phyloP scores from a whole-genome alignment of 2,888 invertebrate genomes.

The Adineta ricciae region DNA sequence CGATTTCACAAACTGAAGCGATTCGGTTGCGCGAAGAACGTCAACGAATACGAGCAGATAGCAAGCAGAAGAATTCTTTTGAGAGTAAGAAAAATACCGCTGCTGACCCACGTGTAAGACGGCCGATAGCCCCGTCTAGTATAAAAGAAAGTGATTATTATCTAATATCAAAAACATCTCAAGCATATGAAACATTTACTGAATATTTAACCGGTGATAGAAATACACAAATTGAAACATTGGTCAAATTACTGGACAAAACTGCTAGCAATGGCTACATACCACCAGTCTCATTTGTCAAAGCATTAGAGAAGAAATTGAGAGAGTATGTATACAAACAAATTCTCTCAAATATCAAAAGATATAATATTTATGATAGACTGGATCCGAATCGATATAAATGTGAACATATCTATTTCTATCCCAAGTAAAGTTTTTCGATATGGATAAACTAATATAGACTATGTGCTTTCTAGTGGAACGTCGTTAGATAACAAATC shows the following conservation, averaged over 20 bases:
- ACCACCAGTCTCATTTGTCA: not conserved
- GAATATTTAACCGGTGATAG: not conserved
- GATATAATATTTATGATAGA: not conserved
- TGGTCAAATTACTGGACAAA: not conserved
- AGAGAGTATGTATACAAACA: not conserved
- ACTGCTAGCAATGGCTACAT: not conserved
- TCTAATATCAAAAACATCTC: not conserved
- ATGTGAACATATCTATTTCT: not conserved
- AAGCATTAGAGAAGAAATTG: not conserved
- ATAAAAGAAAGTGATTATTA: slow-evolving; percentile 1
- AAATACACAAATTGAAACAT: not conserved
- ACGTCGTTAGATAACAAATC: not conserved
- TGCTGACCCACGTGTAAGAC: not conserved
- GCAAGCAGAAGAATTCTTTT: not conserved
- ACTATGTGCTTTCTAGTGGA: not conserved
- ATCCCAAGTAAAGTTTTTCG: not conserved
- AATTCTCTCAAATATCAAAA: no score
- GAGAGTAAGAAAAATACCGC: not conserved
- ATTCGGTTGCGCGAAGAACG: not conserved
- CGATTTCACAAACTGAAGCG: not conserved
- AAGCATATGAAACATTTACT: not conserved
- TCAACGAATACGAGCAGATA: not conserved
- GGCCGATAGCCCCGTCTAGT: not conserved
- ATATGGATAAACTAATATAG: not conserved
- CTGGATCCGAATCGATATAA: not conserved